These are phyloP conservation scores for Artemia sinica DNA, from an alignment of 2,888 invertebrate species.

Conservation along the genomic window DNA sequence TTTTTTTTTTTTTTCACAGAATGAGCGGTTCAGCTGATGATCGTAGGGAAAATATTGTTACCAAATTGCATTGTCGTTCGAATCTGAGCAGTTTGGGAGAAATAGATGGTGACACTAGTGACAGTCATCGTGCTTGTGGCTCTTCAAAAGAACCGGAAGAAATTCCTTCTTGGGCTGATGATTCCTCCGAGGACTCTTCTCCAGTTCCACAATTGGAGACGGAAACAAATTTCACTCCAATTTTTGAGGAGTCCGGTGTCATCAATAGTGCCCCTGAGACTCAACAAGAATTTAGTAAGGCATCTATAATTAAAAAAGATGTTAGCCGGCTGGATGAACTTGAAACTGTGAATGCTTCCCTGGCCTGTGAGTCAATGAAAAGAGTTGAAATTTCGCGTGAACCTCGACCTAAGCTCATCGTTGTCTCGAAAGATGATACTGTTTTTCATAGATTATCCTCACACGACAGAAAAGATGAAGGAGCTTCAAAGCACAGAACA, in stretches of 20 bases:
- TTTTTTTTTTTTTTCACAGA: too few species aligned
- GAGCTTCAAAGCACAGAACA: not conserved
- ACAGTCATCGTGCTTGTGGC: not conserved
- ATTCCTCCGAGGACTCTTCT: constrained; percentile 17
- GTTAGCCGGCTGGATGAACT: not conserved
- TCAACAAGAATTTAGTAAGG: not conserved
- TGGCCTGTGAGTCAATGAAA: not conserved
- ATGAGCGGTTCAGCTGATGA: too few species aligned
- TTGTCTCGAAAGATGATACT: not conserved
- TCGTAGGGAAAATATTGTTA: too few species aligned
- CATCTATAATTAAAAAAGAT: not conserved
- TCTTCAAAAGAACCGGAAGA: not conserved
- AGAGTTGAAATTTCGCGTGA: not conserved
- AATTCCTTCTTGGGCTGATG: constrained; percentile 22
- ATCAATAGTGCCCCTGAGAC: not conserved
- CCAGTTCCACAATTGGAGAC: not conserved
- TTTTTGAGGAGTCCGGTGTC: constrained; percentile 12
- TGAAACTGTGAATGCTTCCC: not conserved
- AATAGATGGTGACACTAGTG: too few species aligned
- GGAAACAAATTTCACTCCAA: not conserved
- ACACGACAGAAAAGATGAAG: not conserved
- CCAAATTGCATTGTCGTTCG: too few species aligned
- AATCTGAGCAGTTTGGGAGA: too few species aligned
- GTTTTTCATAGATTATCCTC: not conserved
- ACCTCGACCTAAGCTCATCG: not conserved